Evolutionary conservation across 2,113 vertebrate genomes (phyloP).

Genomic region (Lophius piscatorius): DNA sequence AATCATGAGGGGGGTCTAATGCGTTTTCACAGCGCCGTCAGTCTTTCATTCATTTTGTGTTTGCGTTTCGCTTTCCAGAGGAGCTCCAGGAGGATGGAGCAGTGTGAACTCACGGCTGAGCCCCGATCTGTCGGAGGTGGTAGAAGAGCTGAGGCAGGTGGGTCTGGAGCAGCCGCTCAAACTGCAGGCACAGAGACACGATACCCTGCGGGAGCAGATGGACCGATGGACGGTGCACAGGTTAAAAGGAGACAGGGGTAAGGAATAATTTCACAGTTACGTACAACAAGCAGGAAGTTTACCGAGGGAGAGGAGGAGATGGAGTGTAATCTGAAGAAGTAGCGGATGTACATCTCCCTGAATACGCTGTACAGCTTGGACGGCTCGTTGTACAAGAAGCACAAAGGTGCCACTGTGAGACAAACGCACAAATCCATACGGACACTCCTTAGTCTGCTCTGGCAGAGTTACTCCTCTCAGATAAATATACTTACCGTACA

Average conservation of each 20-base stretch:
- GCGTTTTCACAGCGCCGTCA: no score
- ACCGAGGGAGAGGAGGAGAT: conserved; percentile 96
- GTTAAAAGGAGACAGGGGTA: neutral
- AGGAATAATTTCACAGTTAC: neutral
- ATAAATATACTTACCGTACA: conserved; percentile 90
- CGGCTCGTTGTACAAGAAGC: conserved; percentile 97
- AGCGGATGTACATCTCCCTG: conserved; percentile 96
- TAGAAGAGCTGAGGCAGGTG: conserved; percentile 97
- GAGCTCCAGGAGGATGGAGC: neutral
- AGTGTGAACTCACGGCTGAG: conserved; percentile 90
- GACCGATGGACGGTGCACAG: neutral
- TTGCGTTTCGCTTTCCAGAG: no score
- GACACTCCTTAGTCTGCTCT: neutral
- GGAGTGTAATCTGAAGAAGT: conserved; percentile 97
- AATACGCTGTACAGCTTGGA: conserved; percentile 95
- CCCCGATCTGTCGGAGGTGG: conserved; percentile 93
- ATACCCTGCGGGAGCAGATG: conserved; percentile 84
- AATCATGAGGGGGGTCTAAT: no score
- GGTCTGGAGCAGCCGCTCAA: conserved; percentile 94
- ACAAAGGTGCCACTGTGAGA: conserved; percentile 93
- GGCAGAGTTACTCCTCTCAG: neutral
- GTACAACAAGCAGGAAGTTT: conserved; percentile 60
- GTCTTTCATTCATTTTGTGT: no score
- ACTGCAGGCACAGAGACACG: conserved; percentile 94
- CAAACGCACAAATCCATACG: conserved; percentile 21